Evolutionary conservation across 2,113 vertebrate genomes (phyloP), one percentile per base, ranked within the genome.

Genomic region (Poeciliopsis prolifica): DNA sequence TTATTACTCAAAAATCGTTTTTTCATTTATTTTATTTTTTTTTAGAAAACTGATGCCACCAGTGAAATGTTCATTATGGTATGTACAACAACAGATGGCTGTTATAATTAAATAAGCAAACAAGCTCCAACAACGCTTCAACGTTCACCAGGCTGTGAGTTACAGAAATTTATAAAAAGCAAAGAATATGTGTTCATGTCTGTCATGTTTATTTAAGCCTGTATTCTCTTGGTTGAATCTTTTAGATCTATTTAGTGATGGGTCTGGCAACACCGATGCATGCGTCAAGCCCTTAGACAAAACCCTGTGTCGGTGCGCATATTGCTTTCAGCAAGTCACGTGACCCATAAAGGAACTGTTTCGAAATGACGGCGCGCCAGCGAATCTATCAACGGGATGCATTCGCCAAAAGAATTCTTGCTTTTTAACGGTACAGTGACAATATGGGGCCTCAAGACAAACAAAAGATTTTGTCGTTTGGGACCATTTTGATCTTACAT

Each of bases 1-100:
- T 67, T 78, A 81, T 82, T 90, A 83, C 88, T 87, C 81, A 77
- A 72, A 80, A 83, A 9, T 35, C 1, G 9, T 33, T 33, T 35
- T 35, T 29, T 31, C 3, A 31, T 10, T 35, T 12, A 11, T 40
- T 76, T 64, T 79, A 73, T 75, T 89, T 7, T 7, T 33, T 6
- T 35, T 74, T 80, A 31, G 74, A 65, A 73, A 83, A 89, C 83
- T 79, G 77, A 83, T 44, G 48, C 78, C 61, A 75, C 72, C 78
- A 37, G 3, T 15, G n/a, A 78, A 79, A 83, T 65, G 61, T 67
- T 77, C 72, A 83, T 75, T 61, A 82, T 24, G 40, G 58, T 37
- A 33, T 58, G 69, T 37, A 33, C 35, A 54, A 37, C 29, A 68
- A 75, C 40, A 13, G 40, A 77, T 42, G 31, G 61, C 35, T 15